Conservation (phyloP, 1,140 invertebrate genomes). For the Zaprionus tsacasi region DNA sequence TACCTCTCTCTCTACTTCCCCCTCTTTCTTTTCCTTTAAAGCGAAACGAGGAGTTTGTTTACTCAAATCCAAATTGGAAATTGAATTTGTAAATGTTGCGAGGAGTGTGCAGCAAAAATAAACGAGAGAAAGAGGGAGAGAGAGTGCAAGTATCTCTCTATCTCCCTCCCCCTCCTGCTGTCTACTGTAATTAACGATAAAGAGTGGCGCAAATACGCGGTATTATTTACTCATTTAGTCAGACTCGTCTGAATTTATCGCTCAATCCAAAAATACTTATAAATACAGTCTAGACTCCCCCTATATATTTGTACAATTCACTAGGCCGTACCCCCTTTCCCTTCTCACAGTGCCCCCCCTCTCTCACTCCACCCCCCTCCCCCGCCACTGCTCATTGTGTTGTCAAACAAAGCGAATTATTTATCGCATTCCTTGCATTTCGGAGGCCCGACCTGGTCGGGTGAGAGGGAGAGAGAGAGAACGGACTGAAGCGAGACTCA, state of each 20-base stretch:
- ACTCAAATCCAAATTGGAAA: conserved; percentile 2
- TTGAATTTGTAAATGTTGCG: background rate
- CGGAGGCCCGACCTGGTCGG: background rate
- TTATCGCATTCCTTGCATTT: conserved; percentile 14
- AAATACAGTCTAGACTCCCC: conserved; percentile 1
- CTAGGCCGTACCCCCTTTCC: background rate
- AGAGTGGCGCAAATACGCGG: background rate
- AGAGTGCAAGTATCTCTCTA: background rate
- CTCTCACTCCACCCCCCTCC: no score
- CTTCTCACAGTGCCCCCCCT: background rate
- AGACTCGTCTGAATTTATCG: background rate
- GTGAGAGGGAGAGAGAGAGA: background rate
- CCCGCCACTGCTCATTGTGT: background rate
- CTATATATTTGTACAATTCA: background rate
- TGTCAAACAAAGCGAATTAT: conserved; percentile 22
- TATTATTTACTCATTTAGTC: conserved; percentile 7
- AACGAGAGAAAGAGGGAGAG: background rate
- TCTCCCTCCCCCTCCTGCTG: background rate
- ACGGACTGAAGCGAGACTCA: background rate
- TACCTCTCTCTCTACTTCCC: no score
- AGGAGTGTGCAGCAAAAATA: background rate
- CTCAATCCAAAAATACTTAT: conserved; percentile 1
- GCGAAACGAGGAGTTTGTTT: background rate
- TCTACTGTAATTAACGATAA: background rate
- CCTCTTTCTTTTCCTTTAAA: background rate